Evolutionary conservation across 2,888 invertebrate genomes (phyloP).

Genomic region (Teleogryllus oceanicus): DNA sequence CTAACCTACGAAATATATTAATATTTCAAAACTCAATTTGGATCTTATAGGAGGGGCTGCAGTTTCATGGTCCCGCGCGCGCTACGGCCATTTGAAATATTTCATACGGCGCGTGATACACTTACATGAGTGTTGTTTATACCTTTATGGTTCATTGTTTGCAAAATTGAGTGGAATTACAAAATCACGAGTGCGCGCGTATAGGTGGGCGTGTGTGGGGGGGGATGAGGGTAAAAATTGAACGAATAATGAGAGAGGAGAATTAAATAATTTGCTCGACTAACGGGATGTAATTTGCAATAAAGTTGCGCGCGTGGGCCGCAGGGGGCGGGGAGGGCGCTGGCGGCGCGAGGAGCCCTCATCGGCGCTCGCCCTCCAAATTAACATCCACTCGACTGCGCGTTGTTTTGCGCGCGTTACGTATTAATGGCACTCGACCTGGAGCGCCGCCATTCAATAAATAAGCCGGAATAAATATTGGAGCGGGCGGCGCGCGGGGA

Average conservation of each 20-base stretch:
- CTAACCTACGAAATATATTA: conserved; percentile 27
- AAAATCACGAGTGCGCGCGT: not conserved
- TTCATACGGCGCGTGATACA: conserved; percentile 23
- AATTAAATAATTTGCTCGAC: conserved; percentile 10
- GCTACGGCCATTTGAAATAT: conserved; percentile 21
- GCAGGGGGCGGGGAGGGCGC: not conserved
- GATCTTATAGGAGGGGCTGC: conserved; percentile 32
- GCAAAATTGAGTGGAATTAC: conserved; percentile 18
- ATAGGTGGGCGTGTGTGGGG: not conserved
- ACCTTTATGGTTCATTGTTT: conserved; percentile 18
- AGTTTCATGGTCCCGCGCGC: not conserved
- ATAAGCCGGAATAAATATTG: conserved; percentile 6
- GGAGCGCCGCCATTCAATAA: not conserved
- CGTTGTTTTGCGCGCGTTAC: conserved; percentile 2
- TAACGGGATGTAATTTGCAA: conserved; percentile 18
- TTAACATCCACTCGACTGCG: conserved; percentile 9
- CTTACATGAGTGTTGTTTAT: conserved; percentile 18
- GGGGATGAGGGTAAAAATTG: not conserved
- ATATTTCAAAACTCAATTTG: conserved; percentile 38
- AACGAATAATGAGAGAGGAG: conserved; percentile 18
- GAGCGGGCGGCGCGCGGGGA: not conserved
- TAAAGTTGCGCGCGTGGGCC: not conserved
- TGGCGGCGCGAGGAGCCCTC: not conserved
- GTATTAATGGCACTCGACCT: not conserved
- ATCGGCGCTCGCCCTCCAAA: not conserved